Evolutionary conservation across 92 coral and sea anemone genomes (phyloP), one percentile per base, ranked within the genome.

Genomic region (Palythoa grandiflora): DNA sequence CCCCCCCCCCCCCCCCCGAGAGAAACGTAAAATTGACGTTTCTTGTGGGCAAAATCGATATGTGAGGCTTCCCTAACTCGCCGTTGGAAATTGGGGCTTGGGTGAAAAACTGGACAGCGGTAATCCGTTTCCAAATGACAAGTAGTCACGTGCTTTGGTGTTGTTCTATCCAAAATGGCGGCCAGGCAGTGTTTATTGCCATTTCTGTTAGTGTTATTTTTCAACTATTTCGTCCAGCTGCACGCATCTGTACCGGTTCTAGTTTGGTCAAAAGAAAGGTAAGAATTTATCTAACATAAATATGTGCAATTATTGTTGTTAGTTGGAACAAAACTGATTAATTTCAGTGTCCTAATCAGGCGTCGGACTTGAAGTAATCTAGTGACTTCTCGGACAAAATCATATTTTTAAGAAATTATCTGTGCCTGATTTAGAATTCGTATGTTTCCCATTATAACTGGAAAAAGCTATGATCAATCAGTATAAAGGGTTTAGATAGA

Each of bases 251-350:
- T 95, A 53, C 98, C 99, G 71, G 96, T 97, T 17, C 66, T 97
- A 47, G 94, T 97, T 66, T 97, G 99, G 99, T 97, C 99, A 2
- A 93, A 93, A 60, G 95, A 97, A 84, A 95, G 99, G 99, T 92
- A 91, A 93, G 88, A 12, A 1, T 3, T 12, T 60, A 7, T 48
- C 2, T 77, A 15, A 47, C 38, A 7, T 12, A 57, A 10, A 1
- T 39, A 51, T 38, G 35, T 53, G 39, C 14, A 44, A 17, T 61
- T 6, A 12, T 39, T 40, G 5, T 9, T 2, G 48, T 14, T 17
- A 21, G 37, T 8, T 15, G 38, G 3, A 39, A 48, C 28, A 51
- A 36, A 50, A 81, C 12, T n/a, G 38, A 17, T 1, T 5, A 11
- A 20, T 38, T 20, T 36, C 15, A 70, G 39, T 12, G 38, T 14